A percentile compares a stretch with the other conserved stretches of the same genome.
Evolutionary conservation across 1,140 invertebrate genomes (phyloP).

Genomic region (Hylaeus anthracinus): DNA sequence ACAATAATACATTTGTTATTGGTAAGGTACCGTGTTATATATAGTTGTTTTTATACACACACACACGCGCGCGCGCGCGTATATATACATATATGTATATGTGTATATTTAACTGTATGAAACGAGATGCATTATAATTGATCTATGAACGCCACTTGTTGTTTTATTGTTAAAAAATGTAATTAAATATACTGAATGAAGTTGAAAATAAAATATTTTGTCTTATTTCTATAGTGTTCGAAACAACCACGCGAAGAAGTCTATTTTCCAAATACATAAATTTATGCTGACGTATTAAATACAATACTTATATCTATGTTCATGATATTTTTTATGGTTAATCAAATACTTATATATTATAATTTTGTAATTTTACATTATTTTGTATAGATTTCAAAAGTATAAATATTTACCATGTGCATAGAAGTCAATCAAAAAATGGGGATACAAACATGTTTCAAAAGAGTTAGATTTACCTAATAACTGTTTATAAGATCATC

Average conservation of each 20-base stretch:
- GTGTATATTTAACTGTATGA: neutral
- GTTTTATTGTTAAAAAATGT: neutral
- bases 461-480: neutral
- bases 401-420: constrained; percentile 6
- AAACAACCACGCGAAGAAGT: neutral
- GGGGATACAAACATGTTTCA: neutral
- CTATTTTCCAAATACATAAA: constrained; percentile 16
- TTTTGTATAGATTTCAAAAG: neutral
- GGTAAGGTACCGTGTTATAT: neutral
- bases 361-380: constrained; percentile 4
- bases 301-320: constrained; percentile 26
- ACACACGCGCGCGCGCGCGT: neutral
- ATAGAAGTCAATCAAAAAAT: neutral
- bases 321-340: neutral
- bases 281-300: constrained; percentile 40
- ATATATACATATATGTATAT: neutral
- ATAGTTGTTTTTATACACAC: neutral
- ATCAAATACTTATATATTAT: constrained; percentile 7
- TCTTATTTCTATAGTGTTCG: neutral
- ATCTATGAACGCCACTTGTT: neutral
- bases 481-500: neutral
- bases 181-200: neutral
- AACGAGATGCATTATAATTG: constrained; percentile 6
- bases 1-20: neutral
- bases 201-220: neutral